These are phyloP conservation scores for Oasisia sp. DNA, from an alignment of 2,888 invertebrate genomes.

Conservation along the genomic window DNA sequence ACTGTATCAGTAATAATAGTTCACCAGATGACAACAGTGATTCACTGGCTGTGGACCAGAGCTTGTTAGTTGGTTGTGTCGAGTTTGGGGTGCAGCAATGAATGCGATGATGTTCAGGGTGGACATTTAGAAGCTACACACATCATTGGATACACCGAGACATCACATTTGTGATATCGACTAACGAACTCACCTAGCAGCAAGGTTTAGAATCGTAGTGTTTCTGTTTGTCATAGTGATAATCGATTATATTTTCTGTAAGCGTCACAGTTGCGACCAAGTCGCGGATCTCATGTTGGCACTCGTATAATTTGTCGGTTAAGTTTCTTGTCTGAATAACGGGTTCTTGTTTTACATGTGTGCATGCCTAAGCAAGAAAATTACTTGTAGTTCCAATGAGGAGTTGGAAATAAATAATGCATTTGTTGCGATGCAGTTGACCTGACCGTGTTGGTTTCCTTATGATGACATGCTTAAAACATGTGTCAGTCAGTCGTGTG, in stretches of 20 bases:
- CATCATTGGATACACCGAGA: too few species aligned
- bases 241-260: conserved; percentile 2
- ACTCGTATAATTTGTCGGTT: background rate
- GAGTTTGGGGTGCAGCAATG: too few species aligned
- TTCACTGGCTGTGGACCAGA: background rate
- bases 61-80: background rate
- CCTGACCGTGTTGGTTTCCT: background rate
- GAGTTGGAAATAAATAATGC: conserved; percentile 17
- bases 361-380: background rate
- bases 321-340: conserved; percentile 7
- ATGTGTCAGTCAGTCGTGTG: background rate
- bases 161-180: background rate
- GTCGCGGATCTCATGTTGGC: conserved; percentile 17
- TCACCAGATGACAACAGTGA: background rate
- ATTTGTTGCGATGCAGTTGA: background rate
- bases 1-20: background rate
- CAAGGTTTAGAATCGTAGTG: background rate
- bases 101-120: too few species aligned
- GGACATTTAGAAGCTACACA: too few species aligned
- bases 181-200: background rate
- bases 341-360: background rate
- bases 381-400: background rate
- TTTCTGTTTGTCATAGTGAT: background rate
- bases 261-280: background rate
- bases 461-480: background rate